phyloP scores from a whole-genome alignment of 2,113 vertebrate genomes.

The Pelobates fuscus region DNA sequence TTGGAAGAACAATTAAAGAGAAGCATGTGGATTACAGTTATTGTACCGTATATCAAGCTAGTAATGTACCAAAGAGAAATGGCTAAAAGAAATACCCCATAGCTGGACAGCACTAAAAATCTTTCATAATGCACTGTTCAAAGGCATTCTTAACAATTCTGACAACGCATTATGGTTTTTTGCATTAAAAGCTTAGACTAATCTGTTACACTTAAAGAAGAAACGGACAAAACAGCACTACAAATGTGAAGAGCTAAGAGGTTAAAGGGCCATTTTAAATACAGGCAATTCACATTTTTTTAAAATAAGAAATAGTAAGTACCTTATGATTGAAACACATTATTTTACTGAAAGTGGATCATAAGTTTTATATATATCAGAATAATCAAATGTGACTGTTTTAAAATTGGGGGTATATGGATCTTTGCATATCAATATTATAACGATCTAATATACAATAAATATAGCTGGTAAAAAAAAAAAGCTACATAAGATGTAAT shows the following conservation, averaged over 20 bases:
- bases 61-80: constrained; percentile 45
- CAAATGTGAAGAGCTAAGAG: neutral
- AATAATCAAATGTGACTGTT: no score
- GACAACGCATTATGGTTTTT: constrained; percentile 31
- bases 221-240: constrained; percentile 26
- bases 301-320: no score
- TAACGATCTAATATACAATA: no score
- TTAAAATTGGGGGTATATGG: no score
- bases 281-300: constrained; percentile 6
- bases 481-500: no score
- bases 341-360: no score
- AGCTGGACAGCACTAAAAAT: constrained; percentile 32
- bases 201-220: constrained; percentile 28
- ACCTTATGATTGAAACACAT: no score
- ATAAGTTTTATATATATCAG: no score
- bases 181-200: constrained; percentile 43
- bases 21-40: constrained; percentile 46
- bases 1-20: constrained; percentile 48
- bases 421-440: no score
- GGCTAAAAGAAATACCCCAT: constrained; percentile 28
- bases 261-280: constrained; percentile 17
- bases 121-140: constrained; percentile 35
- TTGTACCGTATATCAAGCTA: constrained; percentile 35
- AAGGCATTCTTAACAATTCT: constrained; percentile 28
- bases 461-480: no score